Evolutionary conservation across 2,113 vertebrate species (phyloP), one percentile per base, ranked within the genome.

Genomic region (Isichthys henryi): DNA sequence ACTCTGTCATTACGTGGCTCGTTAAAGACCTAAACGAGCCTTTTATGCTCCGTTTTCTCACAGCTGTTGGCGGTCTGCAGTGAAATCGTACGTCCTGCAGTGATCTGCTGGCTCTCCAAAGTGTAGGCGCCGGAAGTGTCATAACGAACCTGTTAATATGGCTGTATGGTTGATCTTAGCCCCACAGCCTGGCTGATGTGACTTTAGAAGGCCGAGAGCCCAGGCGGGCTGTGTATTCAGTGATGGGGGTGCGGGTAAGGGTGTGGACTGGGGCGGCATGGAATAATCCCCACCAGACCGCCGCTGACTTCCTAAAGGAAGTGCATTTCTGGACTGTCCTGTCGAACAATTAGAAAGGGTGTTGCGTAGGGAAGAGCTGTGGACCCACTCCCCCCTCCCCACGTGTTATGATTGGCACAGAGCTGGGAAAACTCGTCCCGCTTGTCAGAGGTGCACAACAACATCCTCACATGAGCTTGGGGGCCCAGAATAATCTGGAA

Each of bases 251-350:
- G 89, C 94, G 93, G 94, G 93, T 93, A 90, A 89, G 92, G 88
- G 91, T 91, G 91, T 91, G 91, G 2, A 95, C 96, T 95, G 95
- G 95, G 95, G 93, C 93, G 94, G 94, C 96, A 97, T 96, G 96
- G 97, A 96, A 96, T 96, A 96, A 95, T 93, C 93, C 93, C 95
- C 94, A 93, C 96, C 95, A 95, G 96, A 95, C 96, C 91, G 93
- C 94, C 95, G 93, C 92, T 93, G 93, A 96, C 97, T 99, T 99
- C 98, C 97, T 98, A 97, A 97, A 96, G 97, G 98, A 97, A 97
- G 98, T 96, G 88, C 97, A 92, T 92, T 93, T 48, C 91, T 90
- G 35, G 95, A 94, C 94, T 90, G 94, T 90, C 95, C 93, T 92
- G 95, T 95, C 93, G 93, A 94, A 95, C 94, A 95, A 94, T 93